A percentile compares a stretch with the other conserved stretches of the same genome.
Evolutionary conservation across 2,797 vertebrate genomes (phyloP).

Genomic region (Tenualosa thibaudeaui): DNA sequence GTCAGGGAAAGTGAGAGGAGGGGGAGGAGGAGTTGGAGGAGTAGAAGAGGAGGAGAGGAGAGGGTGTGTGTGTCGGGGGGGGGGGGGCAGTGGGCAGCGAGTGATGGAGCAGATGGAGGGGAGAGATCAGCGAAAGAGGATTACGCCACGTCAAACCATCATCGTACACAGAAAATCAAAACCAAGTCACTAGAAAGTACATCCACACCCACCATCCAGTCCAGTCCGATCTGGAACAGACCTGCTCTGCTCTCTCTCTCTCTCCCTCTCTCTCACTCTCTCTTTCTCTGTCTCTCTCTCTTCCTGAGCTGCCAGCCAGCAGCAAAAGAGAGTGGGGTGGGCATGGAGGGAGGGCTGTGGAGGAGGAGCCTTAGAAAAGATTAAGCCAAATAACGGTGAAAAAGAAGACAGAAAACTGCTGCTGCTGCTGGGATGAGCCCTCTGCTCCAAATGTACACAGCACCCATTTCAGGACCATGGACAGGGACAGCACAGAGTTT

Average conservation of each 20-base stretch:
- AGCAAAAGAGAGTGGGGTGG: not conserved
- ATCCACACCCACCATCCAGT: slow-evolving; percentile 26
- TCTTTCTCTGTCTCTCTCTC: not conserved
- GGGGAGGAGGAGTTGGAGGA: slow-evolving; percentile 39
- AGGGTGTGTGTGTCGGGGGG: slow-evolving; percentile 47
- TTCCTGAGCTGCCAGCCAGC: not conserved
- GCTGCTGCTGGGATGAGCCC: not conserved
- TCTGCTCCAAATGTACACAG: not conserved
- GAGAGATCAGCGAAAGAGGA: slow-evolving; percentile 78
- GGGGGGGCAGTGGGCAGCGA: slow-evolving; percentile 57
- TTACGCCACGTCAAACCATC: slow-evolving; percentile 77
- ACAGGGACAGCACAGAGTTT: slow-evolving; percentile 22
- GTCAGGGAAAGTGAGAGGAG: slow-evolving; percentile 32
- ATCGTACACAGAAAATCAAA: slow-evolving; percentile 71
- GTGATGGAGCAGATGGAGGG: slow-evolving; percentile 77
- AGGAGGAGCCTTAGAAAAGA: slow-evolving; percentile 11
- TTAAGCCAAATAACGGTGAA: not conserved
- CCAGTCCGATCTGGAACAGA: slow-evolving; percentile 20
- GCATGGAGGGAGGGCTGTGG: not conserved
- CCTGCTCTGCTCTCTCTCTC: slow-evolving; percentile 15
- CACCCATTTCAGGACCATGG: not conserved
- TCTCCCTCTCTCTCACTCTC: not conserved
- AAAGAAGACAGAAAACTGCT: not conserved
- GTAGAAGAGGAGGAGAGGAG: slow-evolving; percentile 46
- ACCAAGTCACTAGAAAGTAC: slow-evolving; percentile 54